Evolutionary conservation across 2,888 invertebrate genomes (phyloP).

Genomic region (Terebella lapidaria): DNA sequence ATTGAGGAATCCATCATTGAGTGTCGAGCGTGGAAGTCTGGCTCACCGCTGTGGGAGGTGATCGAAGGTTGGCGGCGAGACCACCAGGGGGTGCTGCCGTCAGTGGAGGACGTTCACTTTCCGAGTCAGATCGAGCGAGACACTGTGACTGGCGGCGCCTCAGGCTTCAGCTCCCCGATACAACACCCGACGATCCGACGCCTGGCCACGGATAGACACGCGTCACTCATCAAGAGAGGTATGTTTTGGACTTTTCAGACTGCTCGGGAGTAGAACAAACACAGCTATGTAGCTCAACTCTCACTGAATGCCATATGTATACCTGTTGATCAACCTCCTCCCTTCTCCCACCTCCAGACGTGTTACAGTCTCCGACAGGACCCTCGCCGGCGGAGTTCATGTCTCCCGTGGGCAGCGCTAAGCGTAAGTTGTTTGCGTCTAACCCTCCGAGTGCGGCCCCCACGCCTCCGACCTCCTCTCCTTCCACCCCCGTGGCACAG

Average conservation of each 20-base stretch:
- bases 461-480: background rate
- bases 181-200: background rate
- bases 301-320: too few relatives aligned
- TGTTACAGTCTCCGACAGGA: slow-evolving; percentile 38
- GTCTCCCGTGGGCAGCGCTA: slow-evolving; percentile 48
- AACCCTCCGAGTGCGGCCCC: background rate
- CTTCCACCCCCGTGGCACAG: background rate
- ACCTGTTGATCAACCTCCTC: too few relatives aligned
- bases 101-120: slow-evolving; percentile 68
- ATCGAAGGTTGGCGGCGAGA: slow-evolving; percentile 53
- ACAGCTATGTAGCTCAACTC: too few relatives aligned
- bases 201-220: background rate
- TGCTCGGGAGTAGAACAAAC: too few relatives aligned
- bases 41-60: slow-evolving; percentile 84
- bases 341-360: slow-evolving; percentile 15
- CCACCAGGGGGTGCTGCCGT: slow-evolving; percentile 58
- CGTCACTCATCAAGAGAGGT: background rate
- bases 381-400: slow-evolving; percentile 45
- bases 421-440: slow-evolving; percentile 48
- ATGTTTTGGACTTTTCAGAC: background rate
- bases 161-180: background rate
- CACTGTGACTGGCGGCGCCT: background rate
- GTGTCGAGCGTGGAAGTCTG: slow-evolving; percentile 79
- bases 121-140: slow-evolving; percentile 57
- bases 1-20: slow-evolving; percentile 94